Conservation (phyloP, 2,113 vertebrate species). For the Columba janthina region DNA sequence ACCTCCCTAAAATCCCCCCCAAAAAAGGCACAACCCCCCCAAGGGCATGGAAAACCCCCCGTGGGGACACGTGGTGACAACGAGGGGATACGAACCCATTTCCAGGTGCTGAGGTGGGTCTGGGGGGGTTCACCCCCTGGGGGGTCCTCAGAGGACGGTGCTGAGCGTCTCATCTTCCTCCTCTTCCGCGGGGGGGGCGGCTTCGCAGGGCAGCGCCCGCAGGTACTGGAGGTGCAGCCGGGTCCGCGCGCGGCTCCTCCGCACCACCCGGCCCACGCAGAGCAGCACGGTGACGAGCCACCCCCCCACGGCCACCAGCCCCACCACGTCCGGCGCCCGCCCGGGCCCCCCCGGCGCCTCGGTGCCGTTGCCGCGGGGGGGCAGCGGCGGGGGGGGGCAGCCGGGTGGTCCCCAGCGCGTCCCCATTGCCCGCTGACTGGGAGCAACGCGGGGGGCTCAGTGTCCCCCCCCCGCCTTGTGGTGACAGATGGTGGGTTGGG, state of each 20-base stretch:
- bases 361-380: fast-evolving
- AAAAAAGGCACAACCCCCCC: no score
- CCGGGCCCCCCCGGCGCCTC: neutral
- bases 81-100: no score
- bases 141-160: no score
- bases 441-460: neutral
- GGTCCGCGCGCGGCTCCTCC: conserved; percentile 77
- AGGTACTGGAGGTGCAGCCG: conserved; percentile 78
- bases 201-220: conserved; percentile 69
- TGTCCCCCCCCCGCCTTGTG: neutral
- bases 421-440: conserved; percentile 43
- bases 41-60: no score
- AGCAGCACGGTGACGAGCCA: conserved; percentile 81
- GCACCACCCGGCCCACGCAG: conserved; percentile 73
- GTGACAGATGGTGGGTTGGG: neutral
- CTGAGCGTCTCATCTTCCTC: no score
- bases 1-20: no score
- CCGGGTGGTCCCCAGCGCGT: neutral
- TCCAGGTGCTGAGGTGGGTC: no score
- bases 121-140: no score
- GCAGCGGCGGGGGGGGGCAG: neutral
- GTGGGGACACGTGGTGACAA: no score
- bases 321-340: conserved; percentile 74
- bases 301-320: conserved; percentile 80
- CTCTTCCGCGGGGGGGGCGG: no score